Evolutionary conservation across 2,797 vertebrate species (phyloP), one percentile per base, ranked within the genome.

Genomic region (Melanogrammus aeglefinus): DNA sequence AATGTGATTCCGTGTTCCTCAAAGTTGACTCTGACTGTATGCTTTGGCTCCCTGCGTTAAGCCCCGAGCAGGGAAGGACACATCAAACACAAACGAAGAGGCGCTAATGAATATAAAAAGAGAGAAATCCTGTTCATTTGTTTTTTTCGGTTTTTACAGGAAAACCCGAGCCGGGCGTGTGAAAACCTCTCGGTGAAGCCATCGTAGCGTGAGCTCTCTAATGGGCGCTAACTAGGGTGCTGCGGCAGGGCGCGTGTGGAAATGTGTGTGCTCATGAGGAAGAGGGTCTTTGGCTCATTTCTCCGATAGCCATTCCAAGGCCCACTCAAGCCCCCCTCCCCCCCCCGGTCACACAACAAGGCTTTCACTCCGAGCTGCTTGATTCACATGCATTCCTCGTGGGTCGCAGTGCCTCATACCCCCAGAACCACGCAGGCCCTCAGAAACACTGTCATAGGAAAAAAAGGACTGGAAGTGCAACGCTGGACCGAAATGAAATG

Each of bases 301-400:
- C 81, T 71, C 57, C 70, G 78, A 77, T 27, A 72, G 63, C 82
- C 92, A 94, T 94, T 94, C 94, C 91, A 90, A 84, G 88, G 83
- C 90, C 92, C 90, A 94, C 91, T 89, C 84, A 87, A 78, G 82
- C 81, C 83, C 83, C 31, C 31, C 31, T n/a, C 29, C 29, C 31
- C 1, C 31, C 31, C 85, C 82, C 57, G 63, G 73, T 80, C 75
- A 88, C 83, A 94, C 89, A 93, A 92, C 87, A 83, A 86, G 82
- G 81, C 92, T 89, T 93, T 94, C 86, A 93, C 76, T 69, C 74
- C 78, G 47, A 75, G 78, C 79, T 13, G 63, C 27, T 83, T 84
- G 86, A 88, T 90, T 90, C 88, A 86, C 86, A 91, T 89, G 86
- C 88, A 85, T 66, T 73, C 72, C 36, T 76, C 80, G 72, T 75